Conservation (phyloP, 1,140 invertebrate species). For the Drosophila varians region DNA sequence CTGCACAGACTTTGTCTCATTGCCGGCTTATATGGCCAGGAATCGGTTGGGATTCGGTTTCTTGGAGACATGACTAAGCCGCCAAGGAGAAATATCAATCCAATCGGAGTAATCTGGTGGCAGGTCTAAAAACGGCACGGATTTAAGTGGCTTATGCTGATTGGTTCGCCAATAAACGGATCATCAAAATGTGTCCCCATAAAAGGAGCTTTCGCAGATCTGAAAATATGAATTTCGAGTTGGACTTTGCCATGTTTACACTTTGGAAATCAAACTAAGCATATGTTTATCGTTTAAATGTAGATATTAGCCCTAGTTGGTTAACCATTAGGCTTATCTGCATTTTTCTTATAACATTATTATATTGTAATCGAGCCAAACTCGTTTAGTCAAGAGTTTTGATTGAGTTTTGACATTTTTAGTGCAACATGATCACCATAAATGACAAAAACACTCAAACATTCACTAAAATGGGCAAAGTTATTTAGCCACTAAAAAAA, state of each 20-base stretch:
- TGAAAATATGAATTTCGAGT: constrained; percentile 15
- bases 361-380: no score
- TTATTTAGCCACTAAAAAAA: no score
- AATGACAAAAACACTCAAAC: neutral
- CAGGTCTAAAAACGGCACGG: constrained; percentile 23
- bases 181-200: constrained; percentile 30
- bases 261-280: neutral
- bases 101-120: constrained; percentile 32
- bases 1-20: constrained; percentile 12
- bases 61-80: constrained; percentile 14
- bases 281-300: neutral
- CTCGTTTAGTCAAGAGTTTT: no score
- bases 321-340: neutral
- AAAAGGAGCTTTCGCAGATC: constrained; percentile 21
- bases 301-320: neutral
- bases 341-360: neutral
- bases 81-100: neutral
- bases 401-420: no score
- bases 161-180: constrained; percentile 38
- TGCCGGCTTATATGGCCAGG: constrained; percentile 27
- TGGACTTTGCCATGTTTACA: neutral
- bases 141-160: constrained; percentile 29
- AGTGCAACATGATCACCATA: neutral
- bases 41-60: constrained; percentile 14
- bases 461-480: neutral